phyloP scores from a whole-genome alignment of 2,888 invertebrate genomes.

The Hirtodrosophila duncani region DNA sequence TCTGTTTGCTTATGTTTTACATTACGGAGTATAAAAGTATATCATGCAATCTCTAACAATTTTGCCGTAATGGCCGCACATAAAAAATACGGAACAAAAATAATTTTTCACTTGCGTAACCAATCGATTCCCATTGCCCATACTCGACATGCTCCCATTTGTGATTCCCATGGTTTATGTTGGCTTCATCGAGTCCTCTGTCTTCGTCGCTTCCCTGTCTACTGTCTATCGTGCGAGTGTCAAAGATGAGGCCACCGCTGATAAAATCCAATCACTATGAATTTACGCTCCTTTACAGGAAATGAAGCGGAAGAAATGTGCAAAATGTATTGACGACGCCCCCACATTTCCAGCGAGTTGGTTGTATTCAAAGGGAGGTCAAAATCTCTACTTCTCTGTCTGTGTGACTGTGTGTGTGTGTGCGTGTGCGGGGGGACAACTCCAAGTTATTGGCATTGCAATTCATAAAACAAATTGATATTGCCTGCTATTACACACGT shows the following conservation, averaged over 20 bases:
- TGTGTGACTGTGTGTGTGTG: conserved; percentile 16
- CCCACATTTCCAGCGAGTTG: conserved; percentile 3
- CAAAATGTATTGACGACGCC: conserved; percentile 66
- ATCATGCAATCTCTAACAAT: conserved; percentile 47
- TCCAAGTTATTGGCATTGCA: conserved; percentile 68
- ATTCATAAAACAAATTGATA: conserved; percentile 73
- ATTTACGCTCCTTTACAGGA: conserved; percentile 73
- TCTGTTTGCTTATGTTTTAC: too few relatives aligned
- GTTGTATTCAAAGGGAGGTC: too few relatives aligned
- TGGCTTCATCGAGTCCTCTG: conserved; percentile 1
- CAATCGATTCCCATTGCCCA: conserved; percentile 63
- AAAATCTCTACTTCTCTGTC: conserved; percentile 6
- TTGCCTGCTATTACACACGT: conserved; percentile 70
- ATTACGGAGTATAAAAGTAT: conserved; percentile 1
- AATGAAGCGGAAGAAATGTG: conserved; percentile 72
- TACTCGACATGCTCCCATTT: not conserved
- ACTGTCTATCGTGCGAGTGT: conserved; percentile 46
- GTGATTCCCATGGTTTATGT: not conserved
- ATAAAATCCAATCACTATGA: conserved; percentile 73
- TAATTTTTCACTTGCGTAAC: conserved; percentile 73
- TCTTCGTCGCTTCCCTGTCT: conserved; percentile 37
- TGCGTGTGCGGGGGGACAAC: conserved; percentile 31
- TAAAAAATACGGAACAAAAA: conserved; percentile 65
- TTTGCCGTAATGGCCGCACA: conserved; percentile 64
- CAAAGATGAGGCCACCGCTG: conserved; percentile 71